These are phyloP conservation scores for Ostrea denselamellosa DNA, from an alignment of 1,140 invertebrate species.

Conservation along the genomic window DNA sequence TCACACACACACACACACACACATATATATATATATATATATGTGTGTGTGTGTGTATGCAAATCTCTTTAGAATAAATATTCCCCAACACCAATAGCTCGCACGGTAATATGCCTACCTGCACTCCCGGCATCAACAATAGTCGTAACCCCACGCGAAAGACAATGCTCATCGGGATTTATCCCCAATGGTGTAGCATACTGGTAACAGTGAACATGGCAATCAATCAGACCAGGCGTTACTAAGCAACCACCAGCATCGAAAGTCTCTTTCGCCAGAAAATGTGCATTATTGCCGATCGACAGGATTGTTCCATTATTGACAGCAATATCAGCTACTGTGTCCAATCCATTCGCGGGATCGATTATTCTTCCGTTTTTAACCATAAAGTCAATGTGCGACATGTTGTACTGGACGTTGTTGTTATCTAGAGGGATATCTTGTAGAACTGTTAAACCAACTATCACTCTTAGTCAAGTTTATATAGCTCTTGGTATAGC, in stretches of 20 bases:
- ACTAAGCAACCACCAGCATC: conserved; percentile 70
- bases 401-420: conserved; percentile 31
- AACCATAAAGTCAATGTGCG: conserved; percentile 63
- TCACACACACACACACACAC: too few species aligned
- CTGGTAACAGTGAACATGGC: conserved; percentile 75
- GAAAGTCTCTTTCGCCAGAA: conserved; percentile 53
- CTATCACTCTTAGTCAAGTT: too few species aligned
- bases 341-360: conserved; percentile 65
- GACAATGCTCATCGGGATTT: conserved; percentile 68
- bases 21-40: too few species aligned
- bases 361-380: conserved; percentile 70
- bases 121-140: conserved; percentile 74
- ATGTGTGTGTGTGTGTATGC: too few species aligned
- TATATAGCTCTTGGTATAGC: not conserved
- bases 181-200: conserved; percentile 74
- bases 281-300: conserved; percentile 55
- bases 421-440: not conserved
- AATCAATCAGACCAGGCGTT: conserved; percentile 74
- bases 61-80: too few species aligned
- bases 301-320: conserved; percentile 57
- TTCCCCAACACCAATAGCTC: too few species aligned
- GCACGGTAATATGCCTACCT: conserved; percentile 66
- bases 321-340: conserved; percentile 61
- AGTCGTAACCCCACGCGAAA: conserved; percentile 73
- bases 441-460: too few species aligned